Evolutionary conservation across 2,113 vertebrate species (phyloP).

Genomic region (Octodon degus): DNA sequence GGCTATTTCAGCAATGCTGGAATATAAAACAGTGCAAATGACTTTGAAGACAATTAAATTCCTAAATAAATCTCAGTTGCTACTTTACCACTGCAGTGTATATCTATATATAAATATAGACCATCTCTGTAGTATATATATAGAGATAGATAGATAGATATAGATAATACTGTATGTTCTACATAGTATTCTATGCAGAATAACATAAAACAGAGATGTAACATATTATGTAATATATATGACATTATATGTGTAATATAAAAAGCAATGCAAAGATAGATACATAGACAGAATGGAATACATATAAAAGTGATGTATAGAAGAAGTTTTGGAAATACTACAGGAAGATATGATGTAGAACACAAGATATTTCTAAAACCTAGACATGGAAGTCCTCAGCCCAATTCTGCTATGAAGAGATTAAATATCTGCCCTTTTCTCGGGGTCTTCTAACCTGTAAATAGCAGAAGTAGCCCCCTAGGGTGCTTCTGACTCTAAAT

Average conservation of each 20-base stretch:
- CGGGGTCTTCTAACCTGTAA: not conserved
- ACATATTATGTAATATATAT: not conserved
- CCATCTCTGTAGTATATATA: not conserved
- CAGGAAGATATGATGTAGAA: not conserved
- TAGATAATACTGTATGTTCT: not conserved
- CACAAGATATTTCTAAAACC: not conserved
- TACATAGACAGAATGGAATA: not conserved
- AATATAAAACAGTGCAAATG: constrained; percentile 41
- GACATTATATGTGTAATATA: not conserved
- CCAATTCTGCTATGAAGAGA: not conserved
- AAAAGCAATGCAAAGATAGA: not conserved
- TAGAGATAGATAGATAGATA: not conserved
- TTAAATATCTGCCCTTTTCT: not conserved
- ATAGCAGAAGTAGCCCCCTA: not conserved
- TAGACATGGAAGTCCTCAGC: not conserved
- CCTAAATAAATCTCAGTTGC: not conserved
- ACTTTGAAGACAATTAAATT: not conserved
- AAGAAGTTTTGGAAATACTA: not conserved
- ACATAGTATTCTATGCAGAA: not conserved
- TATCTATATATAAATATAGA: not conserved
- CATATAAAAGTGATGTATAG: not conserved
- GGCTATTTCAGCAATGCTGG: not conserved
- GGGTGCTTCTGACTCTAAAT: not conserved
- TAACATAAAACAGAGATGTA: not conserved
- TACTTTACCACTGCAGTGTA: not conserved